phyloP scores from a whole-genome alignment of 2,113 vertebrate genomes.

The Ceyx melanurus region DNA sequence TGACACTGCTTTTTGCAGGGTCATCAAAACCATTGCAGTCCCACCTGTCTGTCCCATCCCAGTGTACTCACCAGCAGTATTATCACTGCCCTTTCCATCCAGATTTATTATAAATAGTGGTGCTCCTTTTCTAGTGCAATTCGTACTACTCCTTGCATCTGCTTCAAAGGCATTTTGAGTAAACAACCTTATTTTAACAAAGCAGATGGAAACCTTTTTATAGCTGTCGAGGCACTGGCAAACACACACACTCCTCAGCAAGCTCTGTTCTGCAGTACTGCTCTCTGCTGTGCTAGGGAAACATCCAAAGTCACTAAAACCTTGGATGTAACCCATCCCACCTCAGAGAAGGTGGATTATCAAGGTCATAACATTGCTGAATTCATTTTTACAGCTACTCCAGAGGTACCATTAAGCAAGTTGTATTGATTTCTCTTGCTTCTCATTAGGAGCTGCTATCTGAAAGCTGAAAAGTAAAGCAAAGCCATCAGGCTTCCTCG shows the following conservation, averaged over 20 bases:
- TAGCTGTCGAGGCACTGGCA: slow-evolving; percentile 16
- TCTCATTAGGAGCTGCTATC: not conserved
- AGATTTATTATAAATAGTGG: not conserved
- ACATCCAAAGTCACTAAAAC: not conserved
- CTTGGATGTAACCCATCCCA: not conserved
- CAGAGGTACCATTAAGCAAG: not conserved
- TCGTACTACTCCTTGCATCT: slow-evolving; percentile 2
- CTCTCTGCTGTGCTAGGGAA: not conserved
- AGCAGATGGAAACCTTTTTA: slow-evolving; percentile 69
- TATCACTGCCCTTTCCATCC: not conserved
- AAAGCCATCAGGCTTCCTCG: not conserved
- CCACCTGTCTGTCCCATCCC: not conserved
- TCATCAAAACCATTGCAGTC: not conserved
- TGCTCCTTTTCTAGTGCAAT: not conserved
- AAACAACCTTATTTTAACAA: slow-evolving; percentile 65
- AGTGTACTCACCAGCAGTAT: not conserved
- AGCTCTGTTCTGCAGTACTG: not conserved
- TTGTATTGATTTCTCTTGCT: not conserved
- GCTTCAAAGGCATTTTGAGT: slow-evolving; percentile 34
- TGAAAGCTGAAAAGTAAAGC: not conserved
- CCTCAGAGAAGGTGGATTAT: not conserved
- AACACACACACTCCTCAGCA: not conserved
- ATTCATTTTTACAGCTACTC: not conserved
- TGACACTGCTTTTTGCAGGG: not conserved
- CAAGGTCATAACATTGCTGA: not conserved